A percentile compares a stretch with the other conserved stretches of the same genome.
Conservation (phyloP, 2,113 vertebrate species). For the Rhinoptilus africanus region DNA sequence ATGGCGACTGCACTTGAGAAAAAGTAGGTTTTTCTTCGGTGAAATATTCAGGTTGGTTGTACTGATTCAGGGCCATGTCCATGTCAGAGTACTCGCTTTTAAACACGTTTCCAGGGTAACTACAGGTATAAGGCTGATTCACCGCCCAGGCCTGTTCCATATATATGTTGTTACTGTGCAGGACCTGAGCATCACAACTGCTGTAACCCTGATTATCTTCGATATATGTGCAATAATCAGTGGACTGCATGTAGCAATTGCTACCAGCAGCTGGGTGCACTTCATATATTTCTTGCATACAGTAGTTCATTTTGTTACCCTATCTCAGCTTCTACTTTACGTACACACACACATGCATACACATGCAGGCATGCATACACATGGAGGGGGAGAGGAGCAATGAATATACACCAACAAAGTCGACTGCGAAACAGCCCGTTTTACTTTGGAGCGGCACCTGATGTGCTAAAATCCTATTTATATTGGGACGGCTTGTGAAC, state of each 20-base stretch:
- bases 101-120: conserved; percentile 84
- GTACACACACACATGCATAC: conserved; percentile 63
- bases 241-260: conserved; percentile 79
- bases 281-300: conserved; percentile 87
- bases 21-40: conserved; percentile 87
- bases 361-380: conserved; percentile 68
- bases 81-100: conserved; percentile 89
- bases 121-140: conserved; percentile 86
- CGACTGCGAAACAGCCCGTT: conserved; percentile 64
- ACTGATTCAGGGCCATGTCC: conserved; percentile 89
- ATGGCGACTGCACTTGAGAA: conserved; percentile 88
- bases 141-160: conserved; percentile 92
- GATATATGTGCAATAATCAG: conserved; percentile 86
- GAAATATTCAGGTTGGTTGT: conserved; percentile 88
- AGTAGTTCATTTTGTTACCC: conserved; percentile 88
- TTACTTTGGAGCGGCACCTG: conserved; percentile 67
- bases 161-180: conserved; percentile 87
- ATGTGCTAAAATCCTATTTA: conserved; percentile 75
- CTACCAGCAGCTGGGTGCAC: conserved; percentile 79
- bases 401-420: conserved; percentile 72
- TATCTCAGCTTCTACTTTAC: conserved; percentile 74
- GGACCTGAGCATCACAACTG: conserved; percentile 83
- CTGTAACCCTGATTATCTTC: conserved; percentile 83
- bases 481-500: conserved; percentile 70
- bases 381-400: conserved; percentile 55